phyloP scores from a whole-genome alignment of 1,140 invertebrate genomes.

The Oreohelix idahoensis region DNA sequence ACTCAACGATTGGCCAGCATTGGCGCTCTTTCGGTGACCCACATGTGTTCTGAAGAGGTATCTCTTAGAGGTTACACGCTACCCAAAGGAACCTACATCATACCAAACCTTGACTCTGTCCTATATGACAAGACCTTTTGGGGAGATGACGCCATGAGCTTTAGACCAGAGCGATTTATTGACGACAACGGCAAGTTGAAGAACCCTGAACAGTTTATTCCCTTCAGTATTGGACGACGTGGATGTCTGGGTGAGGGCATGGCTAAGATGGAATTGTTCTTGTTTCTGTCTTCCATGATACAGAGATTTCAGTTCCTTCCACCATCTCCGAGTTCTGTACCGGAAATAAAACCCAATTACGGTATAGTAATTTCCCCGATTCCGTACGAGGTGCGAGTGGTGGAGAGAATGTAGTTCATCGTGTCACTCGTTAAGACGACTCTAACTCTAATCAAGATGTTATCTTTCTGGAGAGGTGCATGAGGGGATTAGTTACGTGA shows the following conservation, averaged over 20 bases:
- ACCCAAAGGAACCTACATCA: too few species aligned
- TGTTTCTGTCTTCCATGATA: conserved; percentile 44
- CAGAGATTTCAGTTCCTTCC: conserved; percentile 38
- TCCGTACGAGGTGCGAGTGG: neutral
- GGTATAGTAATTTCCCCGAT: neutral
- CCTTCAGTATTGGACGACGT: conserved; percentile 49
- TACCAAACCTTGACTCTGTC: too few species aligned
- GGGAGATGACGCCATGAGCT: conserved; percentile 80
- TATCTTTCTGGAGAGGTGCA: too few species aligned
- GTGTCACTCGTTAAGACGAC: too few species aligned
- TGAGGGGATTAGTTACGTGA: too few species aligned
- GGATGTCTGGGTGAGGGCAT: conserved; percentile 49
- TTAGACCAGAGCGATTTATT: conserved; percentile 79
- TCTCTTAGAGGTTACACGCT: too few species aligned
- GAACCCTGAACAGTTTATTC: conserved; percentile 45
- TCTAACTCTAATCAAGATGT: too few species aligned
- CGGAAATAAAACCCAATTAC: neutral
- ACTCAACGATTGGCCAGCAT: too few species aligned
- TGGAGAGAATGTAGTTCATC: neutral
- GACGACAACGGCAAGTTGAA: conserved; percentile 47
- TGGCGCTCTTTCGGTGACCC: too few species aligned
- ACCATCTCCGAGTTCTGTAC: neutral
- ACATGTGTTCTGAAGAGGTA: too few species aligned
- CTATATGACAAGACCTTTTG: too few species aligned
- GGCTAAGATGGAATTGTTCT: conserved; percentile 47